phyloP scores from a whole-genome alignment of 2,888 invertebrate genomes.

The Macaria liturata region DNA sequence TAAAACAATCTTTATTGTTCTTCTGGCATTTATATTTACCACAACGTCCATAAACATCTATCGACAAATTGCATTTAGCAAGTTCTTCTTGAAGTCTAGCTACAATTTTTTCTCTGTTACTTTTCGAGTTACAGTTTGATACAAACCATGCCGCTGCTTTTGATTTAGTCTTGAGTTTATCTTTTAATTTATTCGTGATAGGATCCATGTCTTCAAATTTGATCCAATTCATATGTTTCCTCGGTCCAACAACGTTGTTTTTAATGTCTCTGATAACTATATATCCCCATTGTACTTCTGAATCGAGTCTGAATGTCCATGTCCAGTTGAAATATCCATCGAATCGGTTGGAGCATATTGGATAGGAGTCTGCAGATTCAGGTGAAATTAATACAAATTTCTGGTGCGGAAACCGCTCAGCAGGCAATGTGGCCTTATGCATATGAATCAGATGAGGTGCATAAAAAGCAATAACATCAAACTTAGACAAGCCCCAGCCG shows the following conservation, averaged over 20 bases:
- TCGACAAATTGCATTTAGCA: slow-evolving; percentile 25
- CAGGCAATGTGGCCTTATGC: too few species aligned
- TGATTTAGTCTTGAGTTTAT: slow-evolving; percentile 44
- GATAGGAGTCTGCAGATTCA: too few species aligned
- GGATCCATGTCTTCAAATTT: slow-evolving; percentile 45
- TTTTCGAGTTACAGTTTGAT: slow-evolving; percentile 50
- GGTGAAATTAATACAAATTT: too few species aligned
- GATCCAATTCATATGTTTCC: slow-evolving; percentile 49
- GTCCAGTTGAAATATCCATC: slow-evolving; percentile 58
- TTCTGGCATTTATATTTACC: slow-evolving; percentile 29
- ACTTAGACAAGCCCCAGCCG: too few species aligned
- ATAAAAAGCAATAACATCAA: too few species aligned
- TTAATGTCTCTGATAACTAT: slow-evolving; percentile 42
- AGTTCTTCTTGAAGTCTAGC: slow-evolving; percentile 40
- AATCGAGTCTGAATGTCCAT: slow-evolving; percentile 56
- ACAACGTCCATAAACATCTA: slow-evolving; percentile 58
- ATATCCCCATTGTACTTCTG: slow-evolving; percentile 52
- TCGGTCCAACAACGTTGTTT: slow-evolving; percentile 48
- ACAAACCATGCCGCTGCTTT: slow-evolving; percentile 57
- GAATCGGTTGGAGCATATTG: slow-evolving; percentile 16
- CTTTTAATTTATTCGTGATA: slow-evolving; percentile 43
- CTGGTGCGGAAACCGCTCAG: too few species aligned
- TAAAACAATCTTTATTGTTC: too few species aligned
- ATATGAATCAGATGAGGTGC: too few species aligned
- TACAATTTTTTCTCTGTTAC: slow-evolving; percentile 43